Evolutionary conservation across 2,888 invertebrate genomes (phyloP).

Genomic region (Polydrusus tereticollis): DNA sequence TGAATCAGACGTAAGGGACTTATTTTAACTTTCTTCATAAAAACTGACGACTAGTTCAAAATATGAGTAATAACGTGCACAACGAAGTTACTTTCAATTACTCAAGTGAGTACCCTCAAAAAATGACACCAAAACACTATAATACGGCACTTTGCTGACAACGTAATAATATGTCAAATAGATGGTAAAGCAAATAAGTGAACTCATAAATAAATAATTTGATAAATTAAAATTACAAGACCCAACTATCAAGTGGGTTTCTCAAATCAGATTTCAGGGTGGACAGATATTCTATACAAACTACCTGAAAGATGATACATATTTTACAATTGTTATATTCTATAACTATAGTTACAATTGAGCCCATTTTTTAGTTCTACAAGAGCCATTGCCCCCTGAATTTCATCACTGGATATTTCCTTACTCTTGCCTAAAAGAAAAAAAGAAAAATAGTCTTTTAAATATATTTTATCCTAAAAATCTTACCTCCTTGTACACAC

Average conservation of each 20-base stretch:
- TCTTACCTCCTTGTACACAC: conserved; percentile 64
- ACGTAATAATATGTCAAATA: too few species aligned
- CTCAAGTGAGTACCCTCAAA: too few species aligned
- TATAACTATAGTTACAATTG: conserved; percentile 58
- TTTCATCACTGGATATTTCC: conserved; percentile 66
- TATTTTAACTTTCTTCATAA: too few species aligned
- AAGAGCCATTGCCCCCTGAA: conserved; percentile 74
- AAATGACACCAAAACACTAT: too few species aligned
- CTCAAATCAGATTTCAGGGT: neutral
- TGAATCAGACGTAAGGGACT: too few species aligned
- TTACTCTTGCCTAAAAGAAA: conserved; percentile 56
- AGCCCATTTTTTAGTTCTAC: conserved; percentile 70
- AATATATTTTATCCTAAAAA: neutral
- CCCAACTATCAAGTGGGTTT: neutral
- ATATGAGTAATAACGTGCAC: too few species aligned
- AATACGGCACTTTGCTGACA: too few species aligned
- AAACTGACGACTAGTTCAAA: too few species aligned
- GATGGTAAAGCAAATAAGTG: too few species aligned
- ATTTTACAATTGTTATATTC: conserved; percentile 51
- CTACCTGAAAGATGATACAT: conserved; percentile 17
- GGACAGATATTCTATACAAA: conserved; percentile 25
- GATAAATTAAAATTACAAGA: neutral
- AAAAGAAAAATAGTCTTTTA: neutral
- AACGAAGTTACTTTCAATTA: too few species aligned
- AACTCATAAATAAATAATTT: neutral